Base-by-base conservation (phyloP, 2,888 invertebrate genomes). In the Drosophila kambysellisi region DNA sequence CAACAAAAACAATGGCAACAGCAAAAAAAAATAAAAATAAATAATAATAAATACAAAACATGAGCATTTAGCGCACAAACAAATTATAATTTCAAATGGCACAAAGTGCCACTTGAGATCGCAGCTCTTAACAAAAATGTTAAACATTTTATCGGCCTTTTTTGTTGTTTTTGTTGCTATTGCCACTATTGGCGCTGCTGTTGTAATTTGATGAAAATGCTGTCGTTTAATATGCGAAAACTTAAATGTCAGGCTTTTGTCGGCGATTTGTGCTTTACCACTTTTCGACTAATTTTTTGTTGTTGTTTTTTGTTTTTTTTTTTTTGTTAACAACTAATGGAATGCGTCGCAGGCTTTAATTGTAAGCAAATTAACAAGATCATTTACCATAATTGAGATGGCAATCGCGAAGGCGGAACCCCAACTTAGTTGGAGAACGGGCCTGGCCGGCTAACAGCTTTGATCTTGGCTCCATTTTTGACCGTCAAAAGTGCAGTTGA, bases 341-440 rank as follows among this genome's bases (percentile, higher is more conserved):
- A 76, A 73, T 75, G 61, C 72, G 68, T 81, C 52, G 82, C 68
- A 52, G 70, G 73, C 69, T 72, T 68, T 43, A 72, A 85, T 79
- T 86, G 80, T 88, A 84, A 82, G 76, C 88, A 89, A 89, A 88
- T 91, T 91, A 91, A 90, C 91, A 79, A 88, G 83, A 87, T 89
- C 82, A 81, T 89, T 91, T 80, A 76, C 65, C 58, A 70, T 76
- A 89, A 85, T 89, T 86, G 83, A 75, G 82, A 80, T 83, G 81
- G 56, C 68, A 77, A 86, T 83, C 75, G 82, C 60, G 76, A 65
- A 75, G 87, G 78, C 87, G 89, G 78, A 70, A 72, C 83, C 81
- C 54, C 61, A 43, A 48, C 79, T 61, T 46, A 65, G 81, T 65
- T 81, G 65, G 70, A 57, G 54, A 69, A 53, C 67, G 37, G 52